phyloP scores from a whole-genome alignment of 2,797 vertebrate genomes.

The Potorous gilbertii region DNA sequence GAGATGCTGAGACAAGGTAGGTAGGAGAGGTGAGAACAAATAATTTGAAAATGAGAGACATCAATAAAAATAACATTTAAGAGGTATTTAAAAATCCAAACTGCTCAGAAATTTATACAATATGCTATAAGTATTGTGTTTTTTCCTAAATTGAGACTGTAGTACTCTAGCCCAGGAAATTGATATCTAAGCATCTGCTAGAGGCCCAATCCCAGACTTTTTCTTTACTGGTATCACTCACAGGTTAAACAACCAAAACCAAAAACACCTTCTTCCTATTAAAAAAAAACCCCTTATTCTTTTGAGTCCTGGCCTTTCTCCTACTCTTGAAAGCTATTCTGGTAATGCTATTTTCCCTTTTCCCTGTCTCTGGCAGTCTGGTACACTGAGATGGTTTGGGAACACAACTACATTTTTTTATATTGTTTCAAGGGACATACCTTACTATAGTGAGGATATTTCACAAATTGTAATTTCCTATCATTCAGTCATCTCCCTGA shows the following conservation, averaged over 20 bases:
- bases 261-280: background rate
- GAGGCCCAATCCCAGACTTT: background rate
- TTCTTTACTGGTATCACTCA: background rate
- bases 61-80: background rate
- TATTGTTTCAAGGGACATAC: background rate
- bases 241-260: background rate
- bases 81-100: background rate
- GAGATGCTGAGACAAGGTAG: background rate
- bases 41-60: background rate
- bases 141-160: background rate
- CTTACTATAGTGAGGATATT: background rate
- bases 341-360: background rate
- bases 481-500: background rate
- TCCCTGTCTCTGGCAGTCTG: conserved; percentile 5
- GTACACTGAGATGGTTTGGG: background rate
- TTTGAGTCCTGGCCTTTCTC: background rate
- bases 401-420: background rate
- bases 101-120: background rate
- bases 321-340: conserved; percentile 5
- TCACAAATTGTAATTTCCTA: background rate
- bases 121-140: background rate
- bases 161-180: background rate
- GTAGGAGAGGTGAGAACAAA: background rate
- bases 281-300: background rate
- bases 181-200: background rate